Evolutionary conservation across 2,888 invertebrate genomes (phyloP), one percentile per base, ranked within the genome.

Genomic region (Drosophila nr. perissopoda): DNA sequence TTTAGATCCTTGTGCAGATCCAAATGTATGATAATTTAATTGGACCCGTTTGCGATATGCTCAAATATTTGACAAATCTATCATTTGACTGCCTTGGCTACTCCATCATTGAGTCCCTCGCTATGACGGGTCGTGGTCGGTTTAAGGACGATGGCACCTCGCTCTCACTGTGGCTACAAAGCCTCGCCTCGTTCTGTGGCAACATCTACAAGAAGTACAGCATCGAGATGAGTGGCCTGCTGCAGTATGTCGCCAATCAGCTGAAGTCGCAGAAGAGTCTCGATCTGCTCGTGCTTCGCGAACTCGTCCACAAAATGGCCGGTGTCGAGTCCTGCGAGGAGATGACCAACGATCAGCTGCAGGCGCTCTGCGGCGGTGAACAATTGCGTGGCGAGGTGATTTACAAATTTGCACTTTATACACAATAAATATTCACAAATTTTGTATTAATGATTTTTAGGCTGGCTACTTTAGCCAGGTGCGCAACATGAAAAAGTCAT

Each of bases 241-340:
- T 99, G 91, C 99, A 99, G 93, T 99, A 98, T 93, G 98, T 99
- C 31, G 98, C 98, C 46, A 99, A 99, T 94, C 97, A 99, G 92
- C 95, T 99, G 25, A 99, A 99, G 93, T 96, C 97, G 27, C 97
- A 98, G 87, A 98, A 99, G 93, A 99, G 97, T 94, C 96, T 96
- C 94, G 99, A 99, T 94, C 94, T 98, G 84, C 94, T 99, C 36
- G 97, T 99, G 81, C 94, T 99, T 64, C 98, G 99, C 92, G 99
- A 99, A 94, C 97, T 99, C 81, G 98, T 99, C 51, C 98, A 99
- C 94, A 99, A 99, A 94, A 99, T 99, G 99, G 98, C 99, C 1
- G 99, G 99, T 8, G 98, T 99, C 64, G 99, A 99, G 94, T 97
- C 99, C 0, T 97, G 97, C 0, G 98, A 99, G 92, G 99, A 99